Base-by-base conservation (phyloP, 2,797 vertebrate genomes). In the Botia almorhae region DNA sequence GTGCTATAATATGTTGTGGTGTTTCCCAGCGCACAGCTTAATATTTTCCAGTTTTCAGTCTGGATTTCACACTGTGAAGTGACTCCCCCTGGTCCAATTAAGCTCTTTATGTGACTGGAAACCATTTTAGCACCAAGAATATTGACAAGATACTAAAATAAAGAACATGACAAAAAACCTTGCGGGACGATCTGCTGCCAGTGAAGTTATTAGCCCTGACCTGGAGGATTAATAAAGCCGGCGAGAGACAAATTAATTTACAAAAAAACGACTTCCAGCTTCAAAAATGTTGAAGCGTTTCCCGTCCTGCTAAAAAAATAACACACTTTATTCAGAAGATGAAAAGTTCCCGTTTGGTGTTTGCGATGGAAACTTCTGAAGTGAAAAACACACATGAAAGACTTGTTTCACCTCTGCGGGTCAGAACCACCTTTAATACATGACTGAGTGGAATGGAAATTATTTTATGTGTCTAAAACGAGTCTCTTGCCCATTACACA, bases 21-120 rank as follows among this genome's bases (percentile, higher is more conserved):
- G 16, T 72, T 76, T 67, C 39, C 56, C 33, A 33, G 58, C 60
- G 58, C 74, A 64, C 51, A 14, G 60, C 72, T 51, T 78, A 36
- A 55, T 72, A 74, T 70, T 70, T 80, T 81, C 78, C 69, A 56
- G 43, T 67, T 71, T 69, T 72, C 43, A 58, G 55, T 36, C 36
- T 72, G 76, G 76, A 72, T 60, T 58, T 82, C 72, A 39, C 63
- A 80, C 80, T 67, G 23, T 56, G 46, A 26, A 80, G 76, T 63
- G 39, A 23, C 48, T 81, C 82, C 65, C 43, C 29, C 70, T 76
- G 78, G 73, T 48, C 19, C 78, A 56, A 65, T 83, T 72, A 81
- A 82, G 50, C 48, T 51, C 39, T 56, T 77, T 76, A 51, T 81
- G 76, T 83, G 64, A 83, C 73, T 71, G 64, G 51, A 65, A 65